phyloP scores from a whole-genome alignment of 2,113 vertebrate genomes.

The Entelurus aequoreus region DNA sequence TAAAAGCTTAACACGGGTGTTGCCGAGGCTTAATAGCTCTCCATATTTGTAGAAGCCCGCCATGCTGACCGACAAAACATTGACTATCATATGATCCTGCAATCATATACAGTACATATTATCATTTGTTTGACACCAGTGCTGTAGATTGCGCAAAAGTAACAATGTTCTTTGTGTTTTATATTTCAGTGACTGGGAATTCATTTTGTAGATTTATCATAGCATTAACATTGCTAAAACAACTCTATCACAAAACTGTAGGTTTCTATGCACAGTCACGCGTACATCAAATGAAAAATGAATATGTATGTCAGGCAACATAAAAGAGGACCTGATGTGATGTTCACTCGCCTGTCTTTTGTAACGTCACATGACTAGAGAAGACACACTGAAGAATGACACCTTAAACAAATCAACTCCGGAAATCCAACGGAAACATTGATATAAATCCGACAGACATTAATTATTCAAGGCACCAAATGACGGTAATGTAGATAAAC shows the following conservation, averaged over 20 bases:
- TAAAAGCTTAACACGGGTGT: too few relatives aligned
- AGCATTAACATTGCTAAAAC: background rate
- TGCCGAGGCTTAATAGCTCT: too few relatives aligned
- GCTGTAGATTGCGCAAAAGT: too few relatives aligned
- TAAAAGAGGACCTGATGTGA: background rate
- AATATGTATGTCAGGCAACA: background rate
- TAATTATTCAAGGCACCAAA: constrained; percentile 11
- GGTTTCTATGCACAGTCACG: background rate
- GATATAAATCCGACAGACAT: constrained; percentile 3
- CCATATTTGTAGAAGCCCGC: too few relatives aligned
- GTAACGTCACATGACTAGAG: background rate
- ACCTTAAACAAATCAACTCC: background rate
- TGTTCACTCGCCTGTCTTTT: background rate
- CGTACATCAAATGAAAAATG: background rate
- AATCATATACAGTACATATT: too few relatives aligned
- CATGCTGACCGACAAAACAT: too few relatives aligned
- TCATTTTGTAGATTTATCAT: too few relatives aligned
- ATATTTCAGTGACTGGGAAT: too few relatives aligned
- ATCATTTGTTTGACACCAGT: too few relatives aligned
- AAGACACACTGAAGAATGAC: constrained; percentile 6
- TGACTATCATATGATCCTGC: too few relatives aligned
- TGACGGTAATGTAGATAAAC: constrained; percentile 3
- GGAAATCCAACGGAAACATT: background rate
- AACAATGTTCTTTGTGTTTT: too few relatives aligned
- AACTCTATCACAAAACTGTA: background rate